Conservation (phyloP, 2,797 vertebrate genomes). For the Falco novaeseelandiae region DNA sequence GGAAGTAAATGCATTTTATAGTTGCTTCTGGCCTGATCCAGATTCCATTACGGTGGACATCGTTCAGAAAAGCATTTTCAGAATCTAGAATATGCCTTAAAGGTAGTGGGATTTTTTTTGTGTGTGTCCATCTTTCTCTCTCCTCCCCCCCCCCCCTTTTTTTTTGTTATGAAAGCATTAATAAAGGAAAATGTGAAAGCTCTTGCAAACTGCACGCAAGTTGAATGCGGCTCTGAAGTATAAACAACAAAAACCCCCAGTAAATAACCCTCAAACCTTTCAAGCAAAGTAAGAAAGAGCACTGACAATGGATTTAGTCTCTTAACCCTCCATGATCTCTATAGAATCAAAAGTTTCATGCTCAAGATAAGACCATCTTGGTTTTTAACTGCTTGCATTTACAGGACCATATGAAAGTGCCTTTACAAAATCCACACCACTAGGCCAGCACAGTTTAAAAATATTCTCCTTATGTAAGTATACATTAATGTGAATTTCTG, state of each 20-base stretch:
- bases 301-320: background rate
- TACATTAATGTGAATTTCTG: constrained; percentile 2
- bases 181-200: background rate
- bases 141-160: no score
- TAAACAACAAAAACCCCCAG: background rate
- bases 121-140: background rate
- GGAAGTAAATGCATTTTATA: background rate
- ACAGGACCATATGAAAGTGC: background rate
- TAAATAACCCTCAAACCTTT: background rate
- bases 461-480: constrained; percentile 17
- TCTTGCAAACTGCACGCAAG: background rate
- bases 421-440: background rate
- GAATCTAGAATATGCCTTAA: background rate
- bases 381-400: background rate
- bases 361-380: background rate
- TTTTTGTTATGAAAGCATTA: background rate
- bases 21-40: background rate
- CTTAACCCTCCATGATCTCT: background rate
- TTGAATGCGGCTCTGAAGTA: background rate
- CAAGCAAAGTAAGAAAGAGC: background rate
- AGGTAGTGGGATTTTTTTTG: accelerated
- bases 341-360: background rate
- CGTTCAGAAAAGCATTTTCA: background rate
- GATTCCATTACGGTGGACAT: background rate
- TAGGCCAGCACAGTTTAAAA: background rate